A percentile compares a stretch with the other conserved stretches of the same genome.
These are phyloP conservation scores for Ondatra zibethicus DNA, from an alignment of 2,113 vertebrate genomes.

Conservation along the genomic window DNA sequence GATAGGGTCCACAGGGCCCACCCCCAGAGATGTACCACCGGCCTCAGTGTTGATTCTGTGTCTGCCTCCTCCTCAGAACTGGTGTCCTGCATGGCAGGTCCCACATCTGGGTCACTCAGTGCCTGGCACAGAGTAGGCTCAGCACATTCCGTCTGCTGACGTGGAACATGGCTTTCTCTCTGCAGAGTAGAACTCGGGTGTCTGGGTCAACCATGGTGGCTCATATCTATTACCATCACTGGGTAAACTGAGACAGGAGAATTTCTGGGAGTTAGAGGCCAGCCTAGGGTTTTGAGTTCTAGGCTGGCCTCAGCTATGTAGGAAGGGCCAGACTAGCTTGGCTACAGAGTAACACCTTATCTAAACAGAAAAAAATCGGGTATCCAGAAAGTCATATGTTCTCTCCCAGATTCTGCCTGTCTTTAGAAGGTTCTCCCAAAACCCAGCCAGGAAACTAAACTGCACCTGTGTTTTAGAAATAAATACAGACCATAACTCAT, in stretches of 20 bases:
- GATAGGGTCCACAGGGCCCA: background rate
- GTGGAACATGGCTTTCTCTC: background rate
- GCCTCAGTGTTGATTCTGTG: too few relatives aligned
- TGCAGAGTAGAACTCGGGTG: background rate
- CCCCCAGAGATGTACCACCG: background rate
- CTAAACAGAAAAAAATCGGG: background rate
- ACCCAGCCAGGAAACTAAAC: background rate
- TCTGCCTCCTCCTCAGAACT: background rate
- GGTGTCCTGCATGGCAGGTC: background rate
- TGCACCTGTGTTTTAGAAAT: background rate
- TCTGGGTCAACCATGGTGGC: background rate
- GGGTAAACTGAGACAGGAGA: background rate
- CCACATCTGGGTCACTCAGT: background rate
- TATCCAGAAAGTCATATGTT: background rate
- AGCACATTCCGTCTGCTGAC: accelerated
- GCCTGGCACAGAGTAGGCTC: background rate
- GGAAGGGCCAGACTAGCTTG: background rate
- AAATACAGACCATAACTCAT: background rate
- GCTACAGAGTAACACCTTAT: background rate
- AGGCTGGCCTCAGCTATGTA: background rate
- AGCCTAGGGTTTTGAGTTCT: background rate
- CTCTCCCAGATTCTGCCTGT: background rate
- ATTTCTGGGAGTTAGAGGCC: background rate
- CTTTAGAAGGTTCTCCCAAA: background rate
- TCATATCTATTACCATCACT: background rate